These are phyloP conservation scores for Vidua chalybeata DNA, from an alignment of 2,113 vertebrate genomes.

Conservation along the genomic window DNA sequence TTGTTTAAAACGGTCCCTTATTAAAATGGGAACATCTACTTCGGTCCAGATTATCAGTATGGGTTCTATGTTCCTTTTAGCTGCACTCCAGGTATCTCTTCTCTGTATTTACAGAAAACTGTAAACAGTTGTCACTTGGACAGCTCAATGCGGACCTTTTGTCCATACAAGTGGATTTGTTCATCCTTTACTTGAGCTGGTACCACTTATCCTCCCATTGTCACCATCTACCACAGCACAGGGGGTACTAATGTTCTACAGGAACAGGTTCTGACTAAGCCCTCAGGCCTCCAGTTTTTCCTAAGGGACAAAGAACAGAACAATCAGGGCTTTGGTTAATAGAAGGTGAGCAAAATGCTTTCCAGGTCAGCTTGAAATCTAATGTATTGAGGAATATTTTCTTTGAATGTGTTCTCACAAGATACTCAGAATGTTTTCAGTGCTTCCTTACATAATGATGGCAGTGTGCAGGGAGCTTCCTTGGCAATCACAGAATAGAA, in stretches of 20 bases:
- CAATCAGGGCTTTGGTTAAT: neutral
- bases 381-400: neutral
- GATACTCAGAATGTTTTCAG: neutral
- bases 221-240: neutral
- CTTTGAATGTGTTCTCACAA: neutral
- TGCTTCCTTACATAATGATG: neutral
- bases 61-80: neutral
- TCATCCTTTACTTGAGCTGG: neutral
- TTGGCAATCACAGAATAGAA: neutral
- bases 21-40: neutral
- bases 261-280: neutral
- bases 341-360: neutral
- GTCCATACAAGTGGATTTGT: neutral
- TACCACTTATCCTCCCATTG: neutral
- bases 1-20: neutral
- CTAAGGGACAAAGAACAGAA: neutral
- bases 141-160: neutral
- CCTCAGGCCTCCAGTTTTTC: neutral
- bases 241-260: neutral
- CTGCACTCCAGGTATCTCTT: neutral
- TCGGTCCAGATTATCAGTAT: neutral
- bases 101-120: neutral
- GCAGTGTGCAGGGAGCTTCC: neutral
- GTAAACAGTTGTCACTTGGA: neutral
- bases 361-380: neutral